Conservation (phyloP, 2,797 vertebrate species). For the Brotula barbata region DNA sequence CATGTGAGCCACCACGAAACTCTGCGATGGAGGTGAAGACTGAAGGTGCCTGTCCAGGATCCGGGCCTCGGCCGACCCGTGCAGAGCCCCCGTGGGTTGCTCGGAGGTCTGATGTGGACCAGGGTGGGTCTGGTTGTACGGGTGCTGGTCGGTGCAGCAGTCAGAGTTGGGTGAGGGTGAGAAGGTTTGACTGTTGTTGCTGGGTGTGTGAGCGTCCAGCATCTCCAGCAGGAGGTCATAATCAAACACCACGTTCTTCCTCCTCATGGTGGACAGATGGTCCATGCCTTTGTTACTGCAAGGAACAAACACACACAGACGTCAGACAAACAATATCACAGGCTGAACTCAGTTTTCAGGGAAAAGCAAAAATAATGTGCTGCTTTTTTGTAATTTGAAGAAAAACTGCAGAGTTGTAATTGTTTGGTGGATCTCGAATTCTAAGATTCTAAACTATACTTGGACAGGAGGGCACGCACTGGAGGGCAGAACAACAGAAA, state of each 20-base stretch:
- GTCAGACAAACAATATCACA: no score
- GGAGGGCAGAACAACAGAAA: no score
- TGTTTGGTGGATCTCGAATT: no score
- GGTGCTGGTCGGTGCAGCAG: slow-evolving; percentile 31
- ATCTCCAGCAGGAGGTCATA: slow-evolving; percentile 97
- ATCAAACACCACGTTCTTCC: slow-evolving; percentile 92
- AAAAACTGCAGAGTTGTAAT: no score
- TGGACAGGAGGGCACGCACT: no score
- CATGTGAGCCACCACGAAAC: slow-evolving; percentile 24
- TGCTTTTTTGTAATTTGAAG: no score
- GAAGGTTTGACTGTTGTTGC: slow-evolving; percentile 57
- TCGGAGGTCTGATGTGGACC: background rate
- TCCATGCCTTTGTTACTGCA: slow-evolving; percentile 97
- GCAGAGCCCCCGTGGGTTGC: background rate
- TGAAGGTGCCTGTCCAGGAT: slow-evolving; percentile 41
- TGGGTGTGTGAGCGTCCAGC: slow-evolving; percentile 88
- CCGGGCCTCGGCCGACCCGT: background rate
- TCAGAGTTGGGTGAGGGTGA: slow-evolving; percentile 44
- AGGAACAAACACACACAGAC: background rate
- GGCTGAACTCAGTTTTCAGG: no score
- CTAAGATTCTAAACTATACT: no score
- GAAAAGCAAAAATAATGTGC: no score
- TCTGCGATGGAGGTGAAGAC: slow-evolving; percentile 32
- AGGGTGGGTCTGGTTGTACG: background rate
- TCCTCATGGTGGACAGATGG: slow-evolving; percentile 96